A percentile compares a stretch with the other conserved stretches of the same genome.
phyloP scores from a whole-genome alignment of 1,140 invertebrate species.

The Octopus sinensis region DNA sequence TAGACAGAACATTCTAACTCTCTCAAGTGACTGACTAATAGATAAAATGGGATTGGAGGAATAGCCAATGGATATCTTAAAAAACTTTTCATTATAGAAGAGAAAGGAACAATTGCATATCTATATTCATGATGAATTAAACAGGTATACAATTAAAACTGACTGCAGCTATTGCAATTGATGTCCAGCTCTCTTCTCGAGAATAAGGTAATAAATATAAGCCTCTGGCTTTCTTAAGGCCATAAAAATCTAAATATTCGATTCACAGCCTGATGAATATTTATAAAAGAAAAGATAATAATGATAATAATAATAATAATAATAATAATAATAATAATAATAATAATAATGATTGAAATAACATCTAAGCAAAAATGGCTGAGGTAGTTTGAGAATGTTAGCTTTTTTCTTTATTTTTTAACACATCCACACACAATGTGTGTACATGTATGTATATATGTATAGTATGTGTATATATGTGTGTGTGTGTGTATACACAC shows the following conservation, averaged over 20 bases:
- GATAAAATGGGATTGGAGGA: too few relatives aligned
- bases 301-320: neutral
- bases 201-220: neutral
- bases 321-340: neutral
- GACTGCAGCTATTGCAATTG: neutral
- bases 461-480: neutral
- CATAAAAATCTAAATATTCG: slow-evolving; percentile 8
- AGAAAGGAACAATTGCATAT: too few relatives aligned
- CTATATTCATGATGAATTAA: too few relatives aligned
- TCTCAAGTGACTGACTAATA: too few relatives aligned
- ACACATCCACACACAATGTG: neutral
- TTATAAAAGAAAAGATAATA: neutral
- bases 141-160: neutral
- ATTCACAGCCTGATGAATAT: slow-evolving; percentile 12
- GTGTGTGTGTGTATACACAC: too few relatives aligned
- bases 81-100: too few relatives aligned
- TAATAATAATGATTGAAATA: neutral
- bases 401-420: neutral
- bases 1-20: too few relatives aligned
- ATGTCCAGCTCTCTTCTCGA: neutral
- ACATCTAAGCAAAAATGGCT: slow-evolving; percentile 8
- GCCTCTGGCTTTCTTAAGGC: slow-evolving; percentile 1
- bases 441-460: neutral
- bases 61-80: too few relatives aligned
- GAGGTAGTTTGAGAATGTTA: slow-evolving; percentile 9